Evolutionary conservation across 1,140 invertebrate species (phyloP).

Genomic region (Bilobella aurantiaca): DNA sequence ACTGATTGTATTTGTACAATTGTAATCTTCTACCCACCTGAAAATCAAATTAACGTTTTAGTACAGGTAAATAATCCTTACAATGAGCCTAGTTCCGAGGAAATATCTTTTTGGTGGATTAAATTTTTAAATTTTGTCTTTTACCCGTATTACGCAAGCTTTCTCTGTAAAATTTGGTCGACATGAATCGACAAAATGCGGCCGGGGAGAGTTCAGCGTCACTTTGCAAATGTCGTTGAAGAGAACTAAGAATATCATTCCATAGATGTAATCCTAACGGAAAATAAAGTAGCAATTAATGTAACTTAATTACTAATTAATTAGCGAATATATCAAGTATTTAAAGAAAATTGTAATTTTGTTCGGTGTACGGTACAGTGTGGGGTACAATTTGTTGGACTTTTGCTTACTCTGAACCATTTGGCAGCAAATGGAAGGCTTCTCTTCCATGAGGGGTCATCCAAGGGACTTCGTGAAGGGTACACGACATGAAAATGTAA

Average conservation of each 20-base stretch:
- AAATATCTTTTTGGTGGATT: too few species aligned
- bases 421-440: conserved; percentile 5
- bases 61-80: too few species aligned
- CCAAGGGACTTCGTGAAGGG: conserved; percentile 11
- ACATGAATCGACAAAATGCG: conserved; percentile 22
- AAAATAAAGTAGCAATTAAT: background rate
- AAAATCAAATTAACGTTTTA: background rate
- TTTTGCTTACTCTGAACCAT: conserved; percentile 27
- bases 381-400: too few species aligned
- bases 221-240: conserved; percentile 20
- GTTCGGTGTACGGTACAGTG: too few species aligned
- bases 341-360: too few species aligned
- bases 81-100: too few species aligned
- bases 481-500: conserved; percentile 9
- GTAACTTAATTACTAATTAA: background rate
- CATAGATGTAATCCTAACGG: conserved; percentile 20
- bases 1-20: conserved; percentile 23
- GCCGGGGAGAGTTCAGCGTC: conserved; percentile 16
- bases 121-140: too few species aligned
- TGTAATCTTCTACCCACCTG: conserved; percentile 30
- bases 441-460: conserved; percentile 17
- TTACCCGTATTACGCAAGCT: conserved; percentile 15
- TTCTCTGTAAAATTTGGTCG: conserved; percentile 20
- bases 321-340: too few species aligned
- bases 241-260: conserved; percentile 12